phyloP scores from a whole-genome alignment of 2,113 vertebrate species.

The Neogobius melanostomus region DNA sequence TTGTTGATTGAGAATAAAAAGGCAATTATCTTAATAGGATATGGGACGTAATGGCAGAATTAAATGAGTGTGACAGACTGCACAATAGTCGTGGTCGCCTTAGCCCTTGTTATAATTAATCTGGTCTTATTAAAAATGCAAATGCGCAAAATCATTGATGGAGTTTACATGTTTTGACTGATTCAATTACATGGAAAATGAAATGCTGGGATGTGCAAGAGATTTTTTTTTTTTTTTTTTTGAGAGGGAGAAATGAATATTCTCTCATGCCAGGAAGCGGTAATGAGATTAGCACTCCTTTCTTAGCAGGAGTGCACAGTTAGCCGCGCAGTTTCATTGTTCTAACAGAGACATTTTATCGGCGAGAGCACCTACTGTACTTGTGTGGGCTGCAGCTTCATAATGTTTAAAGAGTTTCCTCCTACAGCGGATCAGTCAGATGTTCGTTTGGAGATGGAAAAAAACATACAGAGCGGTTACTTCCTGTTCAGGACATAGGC shows the following conservation, averaged over 20 bases:
- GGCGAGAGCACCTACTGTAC: constrained; percentile 48
- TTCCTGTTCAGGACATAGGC: constrained; percentile 20
- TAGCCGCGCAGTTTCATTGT: constrained; percentile 55
- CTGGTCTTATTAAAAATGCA: constrained; percentile 80
- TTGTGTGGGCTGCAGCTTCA: constrained; percentile 50
- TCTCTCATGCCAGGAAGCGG: constrained; percentile 62
- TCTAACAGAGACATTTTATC: constrained; percentile 59
- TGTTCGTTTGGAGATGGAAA: constrained; percentile 33
- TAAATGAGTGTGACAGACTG: constrained; percentile 74
- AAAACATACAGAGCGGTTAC: neutral
- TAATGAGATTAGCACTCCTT: constrained; percentile 70
- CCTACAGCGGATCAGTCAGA: constrained; percentile 46
- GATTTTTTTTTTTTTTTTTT: constrained; percentile 36
- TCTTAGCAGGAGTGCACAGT: constrained; percentile 50
- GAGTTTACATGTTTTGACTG: constrained; percentile 79
- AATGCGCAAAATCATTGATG: constrained; percentile 72
- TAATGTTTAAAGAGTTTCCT: constrained; percentile 57
- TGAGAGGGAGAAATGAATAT: constrained; percentile 65
- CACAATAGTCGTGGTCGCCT: constrained; percentile 72
- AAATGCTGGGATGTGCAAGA: constrained; percentile 62
- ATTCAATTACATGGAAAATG: constrained; percentile 81
- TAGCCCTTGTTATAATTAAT: constrained; percentile 77
- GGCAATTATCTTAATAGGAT: constrained; percentile 77
- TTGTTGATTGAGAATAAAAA: constrained; percentile 75
- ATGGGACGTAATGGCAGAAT: constrained; percentile 72